Evolutionary conservation across 2,888 invertebrate species (phyloP), one percentile per base, ranked within the genome.

Genomic region (Sesia apiformis): DNA sequence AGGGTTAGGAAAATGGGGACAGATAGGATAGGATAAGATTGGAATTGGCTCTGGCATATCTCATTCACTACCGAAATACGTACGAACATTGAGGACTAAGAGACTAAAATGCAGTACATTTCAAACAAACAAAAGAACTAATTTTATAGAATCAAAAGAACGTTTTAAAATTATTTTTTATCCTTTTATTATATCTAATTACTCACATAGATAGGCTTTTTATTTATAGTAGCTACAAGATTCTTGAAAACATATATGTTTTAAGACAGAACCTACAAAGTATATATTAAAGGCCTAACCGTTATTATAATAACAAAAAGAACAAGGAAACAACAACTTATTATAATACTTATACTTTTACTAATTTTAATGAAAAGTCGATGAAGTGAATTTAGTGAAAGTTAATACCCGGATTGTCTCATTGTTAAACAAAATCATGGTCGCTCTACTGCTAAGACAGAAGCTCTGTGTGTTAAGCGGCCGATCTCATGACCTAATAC

Each of bases 401-500:
- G 23, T 23, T 23, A 23, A 23, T 23, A 23, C 23, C 23, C 23
- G 1, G 23, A 57, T 51, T 56, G 53, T 66, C 59, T 58, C 52
- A 50, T 52, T 38, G 23, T 52, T 49, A 49, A 52, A 38, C 39
- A 4, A 23, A 51, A 39, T 4, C 53, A 60, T 68, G 54, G 77
- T 55, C 67, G 66, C 73, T 63, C 63, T 72, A 76, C 63, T 39
- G 39, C 56, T 57, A 23, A 23, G 58, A 42, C 66, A 66, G 63
- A 64, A 63, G 67, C 63, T 67, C 68, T 65, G 61, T 78, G 76
- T 84, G 84, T 84, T 74, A 81, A 75, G 72, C 78, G 84, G 78
- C 70, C 83, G 79, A 63, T 88, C 88, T 61, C 88, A 88, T 83
- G 88, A 85, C 85, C 86, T 60, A 78, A 62, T 67, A 70, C 56